phyloP scores from a whole-genome alignment of 2,113 vertebrate species.

The Silurus glanis region DNA sequence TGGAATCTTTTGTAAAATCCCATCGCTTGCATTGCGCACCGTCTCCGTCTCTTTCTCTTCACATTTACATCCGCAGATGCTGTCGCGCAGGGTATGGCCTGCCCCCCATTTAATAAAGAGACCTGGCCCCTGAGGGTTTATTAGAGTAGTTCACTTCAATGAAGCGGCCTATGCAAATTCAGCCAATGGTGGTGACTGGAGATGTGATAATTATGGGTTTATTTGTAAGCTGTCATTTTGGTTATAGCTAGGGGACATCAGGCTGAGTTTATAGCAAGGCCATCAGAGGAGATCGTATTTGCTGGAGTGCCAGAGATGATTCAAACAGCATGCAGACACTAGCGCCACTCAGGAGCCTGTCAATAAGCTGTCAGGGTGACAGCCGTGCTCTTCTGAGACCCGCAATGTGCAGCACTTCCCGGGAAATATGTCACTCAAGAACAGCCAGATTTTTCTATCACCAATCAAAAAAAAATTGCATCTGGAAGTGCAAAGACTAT shows the following conservation, averaged over 20 bases:
- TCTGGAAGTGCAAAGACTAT: background rate
- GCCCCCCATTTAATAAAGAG: slow-evolving; percentile 66
- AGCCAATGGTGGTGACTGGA: slow-evolving; percentile 69
- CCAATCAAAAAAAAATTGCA: slow-evolving; percentile 38
- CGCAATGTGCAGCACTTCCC: slow-evolving; percentile 61
- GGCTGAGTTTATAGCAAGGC: slow-evolving; percentile 75
- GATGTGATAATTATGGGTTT: slow-evolving; percentile 82
- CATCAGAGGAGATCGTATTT: slow-evolving; percentile 77
- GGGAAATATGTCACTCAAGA: slow-evolving; percentile 69
- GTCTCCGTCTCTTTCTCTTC: slow-evolving; percentile 60
- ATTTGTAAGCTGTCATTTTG: slow-evolving; percentile 84
- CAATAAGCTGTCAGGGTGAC: slow-evolving; percentile 77
- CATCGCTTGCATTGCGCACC: slow-evolving; percentile 54
- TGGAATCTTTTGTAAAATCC: slow-evolving; percentile 65
- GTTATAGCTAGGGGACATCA: slow-evolving; percentile 80
- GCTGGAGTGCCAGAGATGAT: slow-evolving; percentile 69
- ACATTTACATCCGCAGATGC: slow-evolving; percentile 46
- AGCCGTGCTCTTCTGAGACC: slow-evolving; percentile 72
- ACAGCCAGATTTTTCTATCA: slow-evolving; percentile 70
- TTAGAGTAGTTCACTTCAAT: slow-evolving; percentile 68
- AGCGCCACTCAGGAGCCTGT: slow-evolving; percentile 72
- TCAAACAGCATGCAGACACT: slow-evolving; percentile 72
- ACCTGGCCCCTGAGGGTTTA: slow-evolving; percentile 69
- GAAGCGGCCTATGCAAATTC: slow-evolving; percentile 76
- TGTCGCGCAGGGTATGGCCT: slow-evolving; percentile 61